Percentiles rank a stretch among this genome's conserved stretches.
These are phyloP conservation scores for Lysandra bellargus DNA, from an alignment of 2,888 invertebrate genomes.

Conservation along the genomic window DNA sequence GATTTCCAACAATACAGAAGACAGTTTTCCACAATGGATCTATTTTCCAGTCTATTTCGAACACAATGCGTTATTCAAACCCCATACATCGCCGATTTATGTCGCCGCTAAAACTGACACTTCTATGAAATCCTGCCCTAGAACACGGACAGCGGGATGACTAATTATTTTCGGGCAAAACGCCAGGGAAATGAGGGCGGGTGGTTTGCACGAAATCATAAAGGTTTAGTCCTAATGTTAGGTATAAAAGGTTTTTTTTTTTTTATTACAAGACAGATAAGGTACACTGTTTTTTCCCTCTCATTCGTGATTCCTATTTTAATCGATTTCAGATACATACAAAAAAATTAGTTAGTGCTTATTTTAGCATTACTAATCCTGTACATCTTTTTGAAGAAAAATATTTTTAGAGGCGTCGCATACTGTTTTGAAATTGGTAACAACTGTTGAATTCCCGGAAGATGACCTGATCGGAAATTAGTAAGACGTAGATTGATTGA, in stretches of 20 bases:
- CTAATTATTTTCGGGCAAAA: slow-evolving; percentile 72
- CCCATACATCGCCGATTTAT: slow-evolving; percentile 29
- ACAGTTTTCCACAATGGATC: not conserved
- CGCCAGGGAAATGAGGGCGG: slow-evolving; percentile 55
- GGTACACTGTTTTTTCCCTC: no score
- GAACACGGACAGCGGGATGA: slow-evolving; percentile 59
- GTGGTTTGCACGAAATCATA: slow-evolving; percentile 40
- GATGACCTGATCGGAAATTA: no score
- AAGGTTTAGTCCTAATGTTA: slow-evolving; percentile 33
- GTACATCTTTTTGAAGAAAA: no score
- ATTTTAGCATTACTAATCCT: no score
- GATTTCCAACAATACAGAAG: not conserved
- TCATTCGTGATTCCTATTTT: no score
- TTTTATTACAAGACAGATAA: no score
- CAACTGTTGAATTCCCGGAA: no score
- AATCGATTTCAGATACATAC: no score
- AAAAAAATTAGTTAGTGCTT: no score
- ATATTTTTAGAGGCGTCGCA: no score
- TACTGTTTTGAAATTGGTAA: no score
- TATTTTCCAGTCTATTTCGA: not conserved
- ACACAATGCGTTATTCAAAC: slow-evolving; percentile 12
- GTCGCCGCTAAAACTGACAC: slow-evolving; percentile 33
- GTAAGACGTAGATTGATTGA: no score
- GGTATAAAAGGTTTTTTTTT: not conserved
- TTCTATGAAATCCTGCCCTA: slow-evolving; percentile 60